phyloP scores from a whole-genome alignment of 1,140 invertebrate genomes.

The Musca vetustissima region DNA sequence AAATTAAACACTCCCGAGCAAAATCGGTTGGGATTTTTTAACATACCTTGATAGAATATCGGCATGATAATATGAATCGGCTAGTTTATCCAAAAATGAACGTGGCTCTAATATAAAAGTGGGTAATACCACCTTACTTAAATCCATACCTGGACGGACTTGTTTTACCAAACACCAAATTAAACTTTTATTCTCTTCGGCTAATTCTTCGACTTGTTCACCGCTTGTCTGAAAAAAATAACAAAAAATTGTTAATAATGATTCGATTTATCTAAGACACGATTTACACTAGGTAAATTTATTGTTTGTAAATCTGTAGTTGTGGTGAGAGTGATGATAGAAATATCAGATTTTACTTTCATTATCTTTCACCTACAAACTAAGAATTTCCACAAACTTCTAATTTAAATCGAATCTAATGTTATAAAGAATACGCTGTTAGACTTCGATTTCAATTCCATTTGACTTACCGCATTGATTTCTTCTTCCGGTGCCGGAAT shows the following conservation, averaged over 20 bases:
- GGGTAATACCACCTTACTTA: constrained; percentile 92
- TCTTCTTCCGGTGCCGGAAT: constrained; percentile 67
- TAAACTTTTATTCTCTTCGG: constrained; percentile 92
- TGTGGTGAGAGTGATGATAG: too few relatives aligned
- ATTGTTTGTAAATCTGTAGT: too few relatives aligned
- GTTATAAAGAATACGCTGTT: background rate
- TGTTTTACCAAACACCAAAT: constrained; percentile 94
- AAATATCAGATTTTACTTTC: too few relatives aligned
- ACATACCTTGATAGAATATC: constrained; percentile 84
- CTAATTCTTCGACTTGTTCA: constrained; percentile 87
- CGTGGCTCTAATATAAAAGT: constrained; percentile 88
- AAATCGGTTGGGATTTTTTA: too few relatives aligned
- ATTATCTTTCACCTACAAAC: too few relatives aligned
- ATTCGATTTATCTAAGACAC: too few relatives aligned
- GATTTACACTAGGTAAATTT: too few relatives aligned
- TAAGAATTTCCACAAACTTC: too few relatives aligned
- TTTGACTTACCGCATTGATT: constrained; percentile 68
- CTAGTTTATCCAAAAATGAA: constrained; percentile 90
- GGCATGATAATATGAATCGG: constrained; percentile 92
- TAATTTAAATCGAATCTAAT: too few relatives aligned
- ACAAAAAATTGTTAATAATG: too few relatives aligned
- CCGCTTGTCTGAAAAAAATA: constrained; percentile 64
- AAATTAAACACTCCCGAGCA: too few relatives aligned
- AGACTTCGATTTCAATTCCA: too few relatives aligned
- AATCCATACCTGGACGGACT: constrained; percentile 92